phyloP scores from a whole-genome alignment of 2,888 invertebrate species.

The Mycalesis mineus region DNA sequence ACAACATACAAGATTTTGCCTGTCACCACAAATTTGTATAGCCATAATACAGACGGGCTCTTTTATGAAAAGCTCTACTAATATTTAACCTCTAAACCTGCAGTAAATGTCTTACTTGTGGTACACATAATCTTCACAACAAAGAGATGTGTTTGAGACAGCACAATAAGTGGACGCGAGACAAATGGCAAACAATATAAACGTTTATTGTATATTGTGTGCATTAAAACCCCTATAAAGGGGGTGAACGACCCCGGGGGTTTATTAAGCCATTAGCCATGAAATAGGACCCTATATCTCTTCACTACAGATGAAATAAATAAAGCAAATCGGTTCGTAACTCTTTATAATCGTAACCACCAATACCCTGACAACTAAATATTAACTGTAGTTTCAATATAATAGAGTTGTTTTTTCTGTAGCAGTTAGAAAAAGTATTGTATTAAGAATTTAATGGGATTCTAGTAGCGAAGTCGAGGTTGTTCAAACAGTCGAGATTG shows the following conservation, averaged over 20 bases:
- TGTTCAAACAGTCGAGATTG: conserved; percentile 21
- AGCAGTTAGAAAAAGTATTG: not conserved
- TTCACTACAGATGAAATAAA: conserved; percentile 47
- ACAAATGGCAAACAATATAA: conserved; percentile 26
- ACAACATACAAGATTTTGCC: no score
- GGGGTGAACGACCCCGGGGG: conserved; percentile 42
- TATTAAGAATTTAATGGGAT: conserved; percentile 22
- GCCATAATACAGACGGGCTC: no score
- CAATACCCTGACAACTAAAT: not conserved
- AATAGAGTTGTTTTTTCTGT: not conserved
- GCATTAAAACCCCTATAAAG: conserved; percentile 28
- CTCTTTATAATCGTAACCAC: conserved; percentile 15
- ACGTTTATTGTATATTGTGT: conserved; percentile 26
- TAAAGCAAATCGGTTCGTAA: conserved; percentile 52
- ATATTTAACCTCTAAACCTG: no score
- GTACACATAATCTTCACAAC: no score
- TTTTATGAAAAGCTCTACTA: no score
- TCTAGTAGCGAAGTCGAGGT: conserved; percentile 16
- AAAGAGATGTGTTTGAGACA: no score
- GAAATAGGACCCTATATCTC: conserved; percentile 60
- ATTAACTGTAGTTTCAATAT: not conserved
- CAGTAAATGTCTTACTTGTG: no score
- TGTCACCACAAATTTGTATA: no score
- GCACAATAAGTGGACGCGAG: conserved; percentile 10
- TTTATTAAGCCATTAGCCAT: conserved; percentile 64